A percentile compares a stretch with the other conserved stretches of the same genome.
Evolutionary conservation across 2,888 invertebrate genomes (phyloP).

Genomic region (Sthenelais limicola): DNA sequence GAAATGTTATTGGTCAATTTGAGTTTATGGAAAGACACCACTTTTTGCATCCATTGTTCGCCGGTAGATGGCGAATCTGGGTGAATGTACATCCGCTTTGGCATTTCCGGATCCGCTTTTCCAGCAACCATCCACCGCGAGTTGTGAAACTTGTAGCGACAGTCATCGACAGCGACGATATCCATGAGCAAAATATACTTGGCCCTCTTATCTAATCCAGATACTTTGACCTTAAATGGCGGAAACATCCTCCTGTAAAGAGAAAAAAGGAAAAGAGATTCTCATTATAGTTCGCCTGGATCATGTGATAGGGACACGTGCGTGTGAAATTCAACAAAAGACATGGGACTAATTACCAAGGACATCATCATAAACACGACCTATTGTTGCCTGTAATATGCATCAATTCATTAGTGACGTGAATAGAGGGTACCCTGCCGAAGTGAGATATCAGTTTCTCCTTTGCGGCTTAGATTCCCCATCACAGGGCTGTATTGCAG

Average conservation of each 20-base stretch:
- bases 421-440: too few species aligned
- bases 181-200: constrained; percentile 99
- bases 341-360: too few species aligned
- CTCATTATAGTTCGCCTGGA: too few species aligned
- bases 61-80: constrained; percentile 96
- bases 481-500: too few species aligned
- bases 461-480: too few species aligned
- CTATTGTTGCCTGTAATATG: too few species aligned
- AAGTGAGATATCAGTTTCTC: too few species aligned
- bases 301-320: too few species aligned
- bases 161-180: constrained; percentile 99
- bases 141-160: constrained; percentile 78
- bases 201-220: constrained; percentile 97
- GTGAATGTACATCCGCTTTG: constrained; percentile 99
- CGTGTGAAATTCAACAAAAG: too few species aligned
- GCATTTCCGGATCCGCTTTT: constrained; percentile 76
- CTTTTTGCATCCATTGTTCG: constrained; percentile 99
- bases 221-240: constrained; percentile 98
- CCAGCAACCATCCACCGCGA: constrained; percentile 86
- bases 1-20: constrained; percentile 99
- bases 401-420: too few species aligned
- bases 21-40: constrained; percentile 98
- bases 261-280: constrained; percentile 3
- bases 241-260: constrained; percentile 99
- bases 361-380: too few species aligned